phyloP scores from a whole-genome alignment of 2,113 vertebrate species.

The Gobiocypris rarus region DNA sequence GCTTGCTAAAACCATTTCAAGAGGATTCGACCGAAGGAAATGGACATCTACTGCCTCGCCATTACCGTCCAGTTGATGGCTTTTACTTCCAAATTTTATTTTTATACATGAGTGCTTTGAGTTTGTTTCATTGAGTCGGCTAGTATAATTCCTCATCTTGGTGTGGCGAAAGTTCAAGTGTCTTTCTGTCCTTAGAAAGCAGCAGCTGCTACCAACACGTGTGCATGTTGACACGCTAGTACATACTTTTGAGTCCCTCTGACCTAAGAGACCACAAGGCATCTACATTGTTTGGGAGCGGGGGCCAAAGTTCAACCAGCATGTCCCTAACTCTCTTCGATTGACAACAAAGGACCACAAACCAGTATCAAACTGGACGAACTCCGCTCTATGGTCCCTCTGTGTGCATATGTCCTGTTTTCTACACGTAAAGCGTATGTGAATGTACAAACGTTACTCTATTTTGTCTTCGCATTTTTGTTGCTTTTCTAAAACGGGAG shows the following conservation, averaged over 20 bases:
- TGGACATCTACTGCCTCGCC: constrained; percentile 59
- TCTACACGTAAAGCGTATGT: constrained; percentile 72
- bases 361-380: constrained; percentile 53
- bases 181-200: constrained; percentile 23
- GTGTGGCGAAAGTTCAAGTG: constrained; percentile 20
- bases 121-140: constrained; percentile 6
- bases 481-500: constrained; percentile 57
- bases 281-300: constrained; percentile 35
- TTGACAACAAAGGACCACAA: constrained; percentile 39
- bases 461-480: constrained; percentile 58
- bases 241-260: constrained; percentile 27
- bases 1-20: constrained; percentile 58
- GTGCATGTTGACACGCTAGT: constrained; percentile 28
- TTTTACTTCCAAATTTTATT: constrained; percentile 60
- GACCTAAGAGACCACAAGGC: constrained; percentile 59
- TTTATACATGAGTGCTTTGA: constrained; percentile 50
- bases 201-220: constrained; percentile 16
- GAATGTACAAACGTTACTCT: constrained; percentile 75
- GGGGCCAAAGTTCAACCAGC: constrained; percentile 61
- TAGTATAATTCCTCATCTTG: constrained; percentile 24
- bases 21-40: constrained; percentile 36
- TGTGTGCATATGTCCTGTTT: constrained; percentile 66
- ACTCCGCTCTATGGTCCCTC: constrained; percentile 56
- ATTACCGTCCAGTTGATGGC: constrained; percentile 45
- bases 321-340: constrained; percentile 53